Base-by-base conservation (phyloP, 2,797 vertebrate species). In the Microctenopoma stevenorrisi region DNA sequence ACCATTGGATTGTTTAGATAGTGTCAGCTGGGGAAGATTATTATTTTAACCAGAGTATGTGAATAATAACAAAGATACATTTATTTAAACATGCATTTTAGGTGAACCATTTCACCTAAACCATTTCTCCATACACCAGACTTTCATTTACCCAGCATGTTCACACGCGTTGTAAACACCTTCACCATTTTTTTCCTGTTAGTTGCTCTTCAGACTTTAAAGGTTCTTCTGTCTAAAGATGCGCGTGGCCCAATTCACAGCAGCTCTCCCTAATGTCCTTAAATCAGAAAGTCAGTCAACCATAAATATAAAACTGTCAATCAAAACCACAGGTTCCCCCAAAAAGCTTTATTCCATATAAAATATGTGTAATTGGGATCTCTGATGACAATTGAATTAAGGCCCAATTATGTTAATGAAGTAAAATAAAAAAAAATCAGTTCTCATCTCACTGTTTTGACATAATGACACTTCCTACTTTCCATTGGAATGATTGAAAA, bases 1-100 rank as follows among this genome's bases (percentile, higher is more conserved):
- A 64, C 80, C 79, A 74, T 81, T 80, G 69, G 56, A 48, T 57
- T 59, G 70, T 81, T 85, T 78, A 68, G 72, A 64, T 79, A 28
- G 51, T 35, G 52, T 88, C 84, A 81, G 63, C 67, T 26, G 62
- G 54, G 63, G 68, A 54, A 54, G 54, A 73, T 72, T 66, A 74
- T 78, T 81, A 81, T 66, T 80, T 75, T 74, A 87, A 84, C 78
- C 63, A 58, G 66, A 73, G 5, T 18, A 68, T 54, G 62, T 51
- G 49, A 55, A 59, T 61, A 37, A 62, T 25, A 54, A 73, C 51
- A 58, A 64, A 53, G 35, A 33, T n/a, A 7, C n/a, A 11, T 10
- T 56, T 33, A 6, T 30, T 14, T 26, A 26, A 54, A 11, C 52
- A 11, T 1, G 14, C n/a, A 14, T 15, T 62, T 58, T 5, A 56